These are phyloP conservation scores for Willisornis vidua DNA, from an alignment of 2,113 vertebrate genomes.

Conservation along the genomic window DNA sequence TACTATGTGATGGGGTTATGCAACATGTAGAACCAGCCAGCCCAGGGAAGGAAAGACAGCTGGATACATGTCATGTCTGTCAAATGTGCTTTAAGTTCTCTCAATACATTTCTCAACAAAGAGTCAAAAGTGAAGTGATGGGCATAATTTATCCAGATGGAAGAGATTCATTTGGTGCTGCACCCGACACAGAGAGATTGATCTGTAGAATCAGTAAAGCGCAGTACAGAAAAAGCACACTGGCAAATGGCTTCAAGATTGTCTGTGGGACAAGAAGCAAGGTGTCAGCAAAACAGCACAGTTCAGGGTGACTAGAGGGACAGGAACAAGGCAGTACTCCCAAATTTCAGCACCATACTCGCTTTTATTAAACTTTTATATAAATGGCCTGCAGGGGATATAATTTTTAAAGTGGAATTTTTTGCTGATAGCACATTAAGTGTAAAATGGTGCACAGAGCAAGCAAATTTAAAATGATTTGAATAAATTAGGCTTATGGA, in stretches of 20 bases:
- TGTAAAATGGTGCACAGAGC: conserved; percentile 11
- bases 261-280: not conserved
- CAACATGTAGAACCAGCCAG: not conserved
- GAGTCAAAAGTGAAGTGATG: not conserved
- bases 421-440: conserved; percentile 22
- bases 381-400: not conserved
- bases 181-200: not conserved
- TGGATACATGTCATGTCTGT: not conserved
- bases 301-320: conserved; percentile 24
- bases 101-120: not conserved
- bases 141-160: not conserved
- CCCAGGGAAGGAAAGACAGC: not conserved
- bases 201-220: not conserved
- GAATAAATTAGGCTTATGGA: conserved; percentile 41
- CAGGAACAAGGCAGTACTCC: conserved; percentile 10
- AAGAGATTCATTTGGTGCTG: not conserved
- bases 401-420: conserved; percentile 44
- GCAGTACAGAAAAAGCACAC: not conserved
- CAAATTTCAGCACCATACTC: conserved; percentile 19
- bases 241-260: not conserved
- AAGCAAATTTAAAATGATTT: conserved; percentile 13
- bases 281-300: not conserved
- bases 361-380: conserved; percentile 31
- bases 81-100: not conserved
- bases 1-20: not conserved